Evolutionary conservation across 92 coral and sea anemone genomes (phyloP), one percentile per base, ranked within the genome.

Genomic region (Pocillopora meandrina): DNA sequence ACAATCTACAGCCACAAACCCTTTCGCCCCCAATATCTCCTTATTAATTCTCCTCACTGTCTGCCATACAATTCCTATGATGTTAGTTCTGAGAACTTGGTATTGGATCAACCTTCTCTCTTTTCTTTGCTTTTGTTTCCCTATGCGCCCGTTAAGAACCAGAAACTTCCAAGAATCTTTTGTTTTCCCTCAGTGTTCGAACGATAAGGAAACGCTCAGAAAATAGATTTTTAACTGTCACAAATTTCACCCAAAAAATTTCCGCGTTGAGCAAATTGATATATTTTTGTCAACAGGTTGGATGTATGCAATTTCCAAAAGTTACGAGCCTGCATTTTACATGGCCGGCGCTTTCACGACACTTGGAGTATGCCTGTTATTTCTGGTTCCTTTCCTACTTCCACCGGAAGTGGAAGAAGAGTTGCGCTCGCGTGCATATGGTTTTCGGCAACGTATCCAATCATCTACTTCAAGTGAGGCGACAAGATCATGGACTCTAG

Each of bases 321-420:
- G 79, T 23, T 94, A 94, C 78, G 88, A 83, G 77, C 98, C 93
- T 5, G 93, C 97, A 23, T 93, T 94, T 86, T 90, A 86, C 87
- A 94, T 92, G 93, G 92, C 98, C 31, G 98, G 98, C 21, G 98
- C 89, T 47, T 89, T 91, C 82, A 93, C 95, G 17, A 86, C 89
- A 3, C 23, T 79, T 17, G 97, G 95, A 47, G 95, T 87, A 36
- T 91, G 95, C 72, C 90, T 93, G 12, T 84, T 93, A 26, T 93
- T 93, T 78, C 73, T 91, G 31, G 77, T 91, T 8, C 97, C 97
- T 18, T 78, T 84, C 49, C 89, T 93, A 74, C 97, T 93, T 65
- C 97, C 97, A 55, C 75, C 64, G 15, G 87, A 87, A 67, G 92
- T 91, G 56, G 26, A 20, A 60, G 75, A 87, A 15, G 90, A 89